A percentile compares a stretch with the other conserved stretches of the same genome.
phyloP scores from a whole-genome alignment of 2,797 vertebrate genomes.

The Varecia variegata region DNA sequence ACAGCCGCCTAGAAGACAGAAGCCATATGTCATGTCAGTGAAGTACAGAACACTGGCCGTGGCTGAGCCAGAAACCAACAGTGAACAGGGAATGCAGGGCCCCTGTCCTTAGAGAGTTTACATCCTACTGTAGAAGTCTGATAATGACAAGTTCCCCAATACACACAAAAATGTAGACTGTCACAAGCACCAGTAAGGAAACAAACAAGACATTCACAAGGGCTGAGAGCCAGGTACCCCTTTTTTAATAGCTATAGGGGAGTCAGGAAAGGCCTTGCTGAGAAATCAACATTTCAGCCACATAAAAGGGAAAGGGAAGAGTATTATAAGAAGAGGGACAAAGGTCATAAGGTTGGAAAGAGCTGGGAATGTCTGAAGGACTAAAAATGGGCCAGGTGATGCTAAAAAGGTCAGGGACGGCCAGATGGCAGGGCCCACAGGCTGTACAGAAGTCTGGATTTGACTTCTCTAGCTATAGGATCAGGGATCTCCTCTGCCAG shows the following conservation, averaged over 20 bases:
- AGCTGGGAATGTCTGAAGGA: background rate
- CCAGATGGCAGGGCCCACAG: background rate
- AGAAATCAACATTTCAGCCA: background rate
- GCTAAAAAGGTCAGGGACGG: background rate
- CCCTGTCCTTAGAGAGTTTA: background rate
- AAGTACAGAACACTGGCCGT: rapidly evolving
- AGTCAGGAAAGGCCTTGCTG: background rate
- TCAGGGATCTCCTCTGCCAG: background rate
- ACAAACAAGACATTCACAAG: background rate
- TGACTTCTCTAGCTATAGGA: background rate
- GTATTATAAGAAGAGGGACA: background rate
- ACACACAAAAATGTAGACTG: background rate
- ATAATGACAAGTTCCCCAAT: background rate
- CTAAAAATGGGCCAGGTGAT: background rate
- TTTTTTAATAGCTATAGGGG: background rate
- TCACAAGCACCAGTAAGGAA: background rate
- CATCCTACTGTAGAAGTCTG: background rate
- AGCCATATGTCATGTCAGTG: background rate
- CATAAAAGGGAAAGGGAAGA: background rate
- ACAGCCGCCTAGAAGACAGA: constrained; percentile 89
- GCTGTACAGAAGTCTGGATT: background rate
- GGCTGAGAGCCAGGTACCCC: background rate
- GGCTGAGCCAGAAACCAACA: background rate
- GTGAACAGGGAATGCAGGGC: too few species aligned
- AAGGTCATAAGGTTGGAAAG: background rate